Conservation (phyloP, 2,113 vertebrate species). For the Xiphophorus hellerii region DNA sequence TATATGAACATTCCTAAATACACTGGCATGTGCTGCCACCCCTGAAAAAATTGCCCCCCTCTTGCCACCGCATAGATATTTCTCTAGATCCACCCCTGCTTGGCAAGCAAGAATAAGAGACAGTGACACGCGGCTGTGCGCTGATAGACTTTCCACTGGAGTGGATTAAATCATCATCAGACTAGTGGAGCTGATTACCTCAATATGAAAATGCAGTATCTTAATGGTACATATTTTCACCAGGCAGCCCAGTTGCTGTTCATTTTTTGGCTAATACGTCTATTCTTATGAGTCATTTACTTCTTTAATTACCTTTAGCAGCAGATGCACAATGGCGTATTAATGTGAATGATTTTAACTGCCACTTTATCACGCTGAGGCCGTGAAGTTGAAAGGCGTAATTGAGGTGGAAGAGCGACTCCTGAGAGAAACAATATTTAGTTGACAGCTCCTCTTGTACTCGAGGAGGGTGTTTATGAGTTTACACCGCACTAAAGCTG, state of each 20-base stretch:
- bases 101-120: slow-evolving; percentile 54
- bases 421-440: slow-evolving; percentile 98
- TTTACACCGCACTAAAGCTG: slow-evolving; percentile 97
- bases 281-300: slow-evolving; percentile 99
- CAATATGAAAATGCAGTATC: slow-evolving; percentile 95
- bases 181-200: slow-evolving; percentile 95
- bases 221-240: slow-evolving; percentile 99
- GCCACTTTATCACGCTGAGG: slow-evolving; percentile 98
- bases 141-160: slow-evolving; percentile 97
- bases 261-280: slow-evolving; percentile 99
- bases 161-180: slow-evolving; percentile 99
- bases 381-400: slow-evolving; percentile 98
- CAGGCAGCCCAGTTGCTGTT: slow-evolving; percentile 96
- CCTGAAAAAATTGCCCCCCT: slow-evolving; percentile 35
- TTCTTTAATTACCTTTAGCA: slow-evolving; percentile 99
- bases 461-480: slow-evolving; percentile 96
- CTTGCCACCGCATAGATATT: no score
- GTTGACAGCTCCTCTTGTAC: slow-evolving; percentile 97
- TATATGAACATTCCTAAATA: no score
- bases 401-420: slow-evolving; percentile 99
- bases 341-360: slow-evolving; percentile 99
- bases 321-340: slow-evolving; percentile 99
- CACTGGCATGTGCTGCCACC: no score
- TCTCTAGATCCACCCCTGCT: no score
- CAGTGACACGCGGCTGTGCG: slow-evolving; percentile 86